A percentile compares a stretch with the other conserved stretches of the same genome.
Evolutionary conservation across 2,888 invertebrate genomes (phyloP).

Genomic region (Amblyjoppa proteus): DNA sequence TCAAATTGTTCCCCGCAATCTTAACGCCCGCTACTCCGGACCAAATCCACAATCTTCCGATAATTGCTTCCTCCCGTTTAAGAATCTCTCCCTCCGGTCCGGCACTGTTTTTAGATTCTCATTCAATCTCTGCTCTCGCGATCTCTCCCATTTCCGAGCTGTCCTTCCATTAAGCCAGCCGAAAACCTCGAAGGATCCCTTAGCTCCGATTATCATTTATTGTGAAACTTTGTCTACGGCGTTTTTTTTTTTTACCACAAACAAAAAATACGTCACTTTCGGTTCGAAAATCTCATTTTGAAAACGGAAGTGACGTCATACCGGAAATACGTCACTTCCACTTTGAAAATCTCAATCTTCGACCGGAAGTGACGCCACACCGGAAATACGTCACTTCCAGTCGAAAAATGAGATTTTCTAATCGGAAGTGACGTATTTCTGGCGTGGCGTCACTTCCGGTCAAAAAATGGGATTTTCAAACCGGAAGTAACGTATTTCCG

Average conservation of each 20-base stretch:
- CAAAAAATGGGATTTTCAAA: too few relatives aligned
- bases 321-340: too few relatives aligned
- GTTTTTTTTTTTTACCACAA: not conserved
- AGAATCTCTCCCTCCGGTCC: constrained; percentile 16
- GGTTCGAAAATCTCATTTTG: too few relatives aligned
- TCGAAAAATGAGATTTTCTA: too few relatives aligned
- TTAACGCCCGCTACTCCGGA: constrained; percentile 36
- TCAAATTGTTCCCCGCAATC: constrained; percentile 47
- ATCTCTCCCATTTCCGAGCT: constrained; percentile 15
- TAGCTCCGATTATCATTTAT: not conserved
- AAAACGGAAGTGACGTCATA: too few relatives aligned
- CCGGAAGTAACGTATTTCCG: too few relatives aligned
- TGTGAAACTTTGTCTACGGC: not conserved
- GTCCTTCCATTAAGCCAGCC: not conserved
- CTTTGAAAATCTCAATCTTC: too few relatives aligned
- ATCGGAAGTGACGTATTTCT: too few relatives aligned
- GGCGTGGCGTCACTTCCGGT: too few relatives aligned
- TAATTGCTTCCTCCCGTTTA: constrained; percentile 60
- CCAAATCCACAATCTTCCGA: constrained; percentile 43
- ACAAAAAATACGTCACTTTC: not conserved
- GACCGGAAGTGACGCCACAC: too few relatives aligned
- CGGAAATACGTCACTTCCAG: too few relatives aligned
- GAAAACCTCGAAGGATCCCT: not conserved
- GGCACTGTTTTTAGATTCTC: constrained; percentile 4
- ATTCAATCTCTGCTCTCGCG: not conserved